These are phyloP conservation scores for Tadarida brasiliensis DNA, from an alignment of 2,797 vertebrate species.

Conservation along the genomic window DNA sequence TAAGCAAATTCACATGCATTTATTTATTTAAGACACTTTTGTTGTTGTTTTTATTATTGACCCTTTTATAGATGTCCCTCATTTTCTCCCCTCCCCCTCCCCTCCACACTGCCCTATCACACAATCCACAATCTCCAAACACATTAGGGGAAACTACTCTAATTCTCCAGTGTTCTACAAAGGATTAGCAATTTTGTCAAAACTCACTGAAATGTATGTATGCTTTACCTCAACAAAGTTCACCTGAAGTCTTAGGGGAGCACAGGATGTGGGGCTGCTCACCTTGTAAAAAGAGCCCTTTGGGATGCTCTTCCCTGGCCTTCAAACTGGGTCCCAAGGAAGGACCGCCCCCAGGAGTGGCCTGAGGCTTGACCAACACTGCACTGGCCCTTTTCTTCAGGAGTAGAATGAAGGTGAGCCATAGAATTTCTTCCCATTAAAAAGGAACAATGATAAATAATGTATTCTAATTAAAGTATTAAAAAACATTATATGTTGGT, in stretches of 20 bases:
- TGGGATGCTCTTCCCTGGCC: background rate
- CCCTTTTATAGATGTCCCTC: too few species aligned
- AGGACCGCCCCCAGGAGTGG: background rate
- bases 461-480: background rate
- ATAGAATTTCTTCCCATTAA: background rate
- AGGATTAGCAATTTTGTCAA: background rate
- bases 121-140: background rate
- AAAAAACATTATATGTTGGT: background rate
- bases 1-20: background rate
- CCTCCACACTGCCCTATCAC: too few species aligned
- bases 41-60: background rate
- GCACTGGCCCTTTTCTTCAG: background rate
- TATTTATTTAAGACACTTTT: background rate
- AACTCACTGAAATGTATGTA: background rate
- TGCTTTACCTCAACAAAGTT: background rate
- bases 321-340: background rate
- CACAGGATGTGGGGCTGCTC: background rate
- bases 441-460: background rate
- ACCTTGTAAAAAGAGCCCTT: background rate
- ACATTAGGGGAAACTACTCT: background rate
- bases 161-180: background rate
- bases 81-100: too few species aligned
- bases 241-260: background rate
- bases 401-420: background rate
- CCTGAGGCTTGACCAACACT: background rate